These are phyloP conservation scores for Coilia nasus DNA, from an alignment of 2,797 vertebrate genomes.

Conservation along the genomic window DNA sequence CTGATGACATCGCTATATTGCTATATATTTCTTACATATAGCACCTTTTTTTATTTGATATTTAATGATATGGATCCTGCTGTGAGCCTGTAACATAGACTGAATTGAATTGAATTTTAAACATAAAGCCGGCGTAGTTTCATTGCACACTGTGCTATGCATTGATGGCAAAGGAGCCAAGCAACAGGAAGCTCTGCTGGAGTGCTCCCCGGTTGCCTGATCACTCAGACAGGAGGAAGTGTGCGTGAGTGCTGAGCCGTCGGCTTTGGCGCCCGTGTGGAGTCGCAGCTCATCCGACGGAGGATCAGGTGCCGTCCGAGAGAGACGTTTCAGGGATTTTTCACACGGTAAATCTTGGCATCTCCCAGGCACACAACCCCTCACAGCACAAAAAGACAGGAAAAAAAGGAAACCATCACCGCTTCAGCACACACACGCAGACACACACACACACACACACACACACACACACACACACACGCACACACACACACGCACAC, in stretches of 20 bases:
- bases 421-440: conserved; percentile 13
- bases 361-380: conserved; percentile 22
- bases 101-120: too few species aligned
- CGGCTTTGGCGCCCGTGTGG: neutral
- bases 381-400: conserved; percentile 25
- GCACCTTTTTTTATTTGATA: too few species aligned
- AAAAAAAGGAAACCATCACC: neutral
- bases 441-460: neutral
- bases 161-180: neutral
- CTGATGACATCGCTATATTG: too few species aligned
- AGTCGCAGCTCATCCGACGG: neutral
- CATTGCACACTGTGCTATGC: neutral
- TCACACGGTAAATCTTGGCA: conserved; percentile 26
- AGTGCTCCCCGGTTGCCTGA: neutral
- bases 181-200: neutral
- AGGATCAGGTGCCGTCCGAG: conserved; percentile 8
- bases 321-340: conserved; percentile 22
- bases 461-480: conserved; percentile 28
- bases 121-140: neutral
- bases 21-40: too few species aligned
- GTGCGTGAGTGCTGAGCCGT: neutral
- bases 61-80: too few species aligned
- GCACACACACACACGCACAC: conserved; percentile 6
- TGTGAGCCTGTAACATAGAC: too few species aligned
- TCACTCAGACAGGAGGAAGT: neutral